phyloP scores from a whole-genome alignment of 2,888 invertebrate species.

The Caradrina clavipalpis region DNA sequence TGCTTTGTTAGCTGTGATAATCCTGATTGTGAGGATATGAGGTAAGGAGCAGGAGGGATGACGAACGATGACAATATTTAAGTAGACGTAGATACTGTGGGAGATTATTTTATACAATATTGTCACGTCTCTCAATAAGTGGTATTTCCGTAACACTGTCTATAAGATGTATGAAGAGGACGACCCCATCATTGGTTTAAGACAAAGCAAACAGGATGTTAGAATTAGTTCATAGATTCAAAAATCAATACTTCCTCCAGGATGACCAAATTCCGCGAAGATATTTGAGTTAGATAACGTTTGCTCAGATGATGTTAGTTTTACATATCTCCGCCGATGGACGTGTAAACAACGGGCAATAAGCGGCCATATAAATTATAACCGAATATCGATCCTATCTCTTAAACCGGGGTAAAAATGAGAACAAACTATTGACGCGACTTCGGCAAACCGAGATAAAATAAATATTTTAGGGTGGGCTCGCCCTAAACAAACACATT shows the following conservation, averaged over 20 bases:
- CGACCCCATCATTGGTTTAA: conserved; percentile 62
- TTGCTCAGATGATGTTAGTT: conserved; percentile 84
- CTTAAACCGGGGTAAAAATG: conserved; percentile 85
- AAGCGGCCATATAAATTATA: conserved; percentile 86
- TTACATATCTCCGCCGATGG: conserved; percentile 83
- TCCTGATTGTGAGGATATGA: conserved; percentile 70
- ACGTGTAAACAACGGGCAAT: conserved; percentile 83
- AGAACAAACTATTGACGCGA: conserved; percentile 89
- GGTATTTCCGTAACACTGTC: conserved; percentile 52
- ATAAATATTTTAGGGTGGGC: conserved; percentile 91
- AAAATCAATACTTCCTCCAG: conserved; percentile 82
- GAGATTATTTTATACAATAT: conserved; percentile 44
- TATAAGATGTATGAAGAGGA: conserved; percentile 56
- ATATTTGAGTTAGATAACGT: conserved; percentile 87
- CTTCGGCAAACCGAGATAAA: conserved; percentile 90
- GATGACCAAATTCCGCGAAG: conserved; percentile 85
- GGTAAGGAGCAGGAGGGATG: conserved; percentile 44
- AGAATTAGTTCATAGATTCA: conserved; percentile 71
- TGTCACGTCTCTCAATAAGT: conserved; percentile 38
- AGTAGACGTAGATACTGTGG: conserved; percentile 49
- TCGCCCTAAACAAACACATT: conserved; percentile 90
- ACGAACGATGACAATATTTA: conserved; percentile 48
- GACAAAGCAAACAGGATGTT: conserved; percentile 81
- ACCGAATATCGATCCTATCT: conserved; percentile 86
- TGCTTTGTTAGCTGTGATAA: conserved; percentile 73